phyloP scores from a whole-genome alignment of 1,140 invertebrate genomes.

The Caenorhabditis latens region DNA sequence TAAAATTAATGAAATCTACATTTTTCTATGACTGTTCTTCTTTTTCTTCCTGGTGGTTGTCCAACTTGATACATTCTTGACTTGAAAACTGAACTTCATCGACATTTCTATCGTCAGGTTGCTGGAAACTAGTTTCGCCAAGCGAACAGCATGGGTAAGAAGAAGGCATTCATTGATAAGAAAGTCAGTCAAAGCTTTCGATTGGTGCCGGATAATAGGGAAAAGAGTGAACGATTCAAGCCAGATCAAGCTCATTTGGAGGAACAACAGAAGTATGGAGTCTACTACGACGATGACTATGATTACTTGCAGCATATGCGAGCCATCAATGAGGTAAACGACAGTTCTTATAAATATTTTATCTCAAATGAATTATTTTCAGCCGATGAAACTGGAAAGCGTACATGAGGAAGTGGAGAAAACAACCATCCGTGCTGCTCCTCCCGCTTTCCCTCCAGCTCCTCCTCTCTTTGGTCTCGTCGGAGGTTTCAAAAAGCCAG shows the following conservation, averaged over 20 bases:
- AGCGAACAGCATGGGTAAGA: conserved; percentile 74
- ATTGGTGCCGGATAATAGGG: conserved; percentile 81
- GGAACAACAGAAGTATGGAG: conserved; percentile 90
- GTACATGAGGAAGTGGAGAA: conserved; percentile 78
- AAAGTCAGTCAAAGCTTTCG: conserved; percentile 87
- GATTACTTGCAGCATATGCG: conserved; percentile 93
- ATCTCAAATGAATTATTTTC: neutral
- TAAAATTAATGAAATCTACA: conserved; percentile 26
- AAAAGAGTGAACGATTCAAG: conserved; percentile 58
- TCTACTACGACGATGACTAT: conserved; percentile 95
- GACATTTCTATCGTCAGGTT: neutral
- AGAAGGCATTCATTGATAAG: conserved; percentile 91
- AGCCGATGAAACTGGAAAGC: conserved; percentile 47
- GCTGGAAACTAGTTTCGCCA: neutral
- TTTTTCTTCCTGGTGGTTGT: neutral
- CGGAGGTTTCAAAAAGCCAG: conserved; percentile 11
- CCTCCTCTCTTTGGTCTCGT: conserved; percentile 77
- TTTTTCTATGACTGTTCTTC: neutral
- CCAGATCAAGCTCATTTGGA: conserved; percentile 79
- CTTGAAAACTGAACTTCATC: neutral
- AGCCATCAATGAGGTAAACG: conserved; percentile 79
- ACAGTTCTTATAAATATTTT: neutral
- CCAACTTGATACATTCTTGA: neutral
- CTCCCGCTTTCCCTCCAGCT: conserved; percentile 84
- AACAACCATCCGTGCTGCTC: conserved; percentile 67